These are phyloP conservation scores for Mastigias papua DNA, from an alignment of 30 jellyfish, hydroid and myxozoan species.

Conservation along the genomic window DNA sequence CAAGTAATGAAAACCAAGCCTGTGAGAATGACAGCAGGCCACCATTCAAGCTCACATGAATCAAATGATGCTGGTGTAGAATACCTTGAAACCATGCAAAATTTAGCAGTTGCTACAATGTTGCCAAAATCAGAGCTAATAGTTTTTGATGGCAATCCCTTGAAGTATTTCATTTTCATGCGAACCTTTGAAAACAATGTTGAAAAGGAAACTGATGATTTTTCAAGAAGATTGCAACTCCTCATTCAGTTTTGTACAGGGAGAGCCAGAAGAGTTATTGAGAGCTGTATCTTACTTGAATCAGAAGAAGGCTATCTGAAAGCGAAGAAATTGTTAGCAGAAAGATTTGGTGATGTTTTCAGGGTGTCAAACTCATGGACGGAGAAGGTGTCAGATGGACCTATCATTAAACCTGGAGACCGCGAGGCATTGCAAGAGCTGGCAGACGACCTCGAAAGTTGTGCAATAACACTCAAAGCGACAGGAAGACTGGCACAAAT, in stretches of 20 bases:
- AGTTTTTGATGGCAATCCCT: constrained; percentile 55
- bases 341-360: constrained; percentile 63
- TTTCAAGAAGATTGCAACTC: constrained; percentile 38
- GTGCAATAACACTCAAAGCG: constrained; percentile 62
- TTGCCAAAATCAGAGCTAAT: constrained; percentile 52
- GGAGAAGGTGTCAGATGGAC: constrained; percentile 49
- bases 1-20: no score
- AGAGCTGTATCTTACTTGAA: constrained; percentile 24
- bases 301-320: constrained; percentile 50
- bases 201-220: constrained; percentile 62
- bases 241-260: constrained; percentile 52
- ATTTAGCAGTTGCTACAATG: constrained; percentile 56
- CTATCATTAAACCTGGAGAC: constrained; percentile 49
- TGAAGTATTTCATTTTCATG: constrained; percentile 42
- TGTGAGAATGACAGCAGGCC: no score
- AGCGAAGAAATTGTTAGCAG: constrained; percentile 50
- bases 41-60: not conserved
- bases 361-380: constrained; percentile 65
- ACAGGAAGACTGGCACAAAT: constrained; percentile 57
- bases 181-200: constrained; percentile 39
- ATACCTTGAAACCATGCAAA: constrained; percentile 45
- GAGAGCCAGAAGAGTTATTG: constrained; percentile 32
- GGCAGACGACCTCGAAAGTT: constrained; percentile 68
- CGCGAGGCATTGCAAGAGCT: constrained; percentile 59
- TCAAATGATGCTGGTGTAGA: constrained; percentile 20